Evolutionary conservation across 2,888 invertebrate genomes (phyloP).

Genomic region (Tetragnatha montana): DNA sequence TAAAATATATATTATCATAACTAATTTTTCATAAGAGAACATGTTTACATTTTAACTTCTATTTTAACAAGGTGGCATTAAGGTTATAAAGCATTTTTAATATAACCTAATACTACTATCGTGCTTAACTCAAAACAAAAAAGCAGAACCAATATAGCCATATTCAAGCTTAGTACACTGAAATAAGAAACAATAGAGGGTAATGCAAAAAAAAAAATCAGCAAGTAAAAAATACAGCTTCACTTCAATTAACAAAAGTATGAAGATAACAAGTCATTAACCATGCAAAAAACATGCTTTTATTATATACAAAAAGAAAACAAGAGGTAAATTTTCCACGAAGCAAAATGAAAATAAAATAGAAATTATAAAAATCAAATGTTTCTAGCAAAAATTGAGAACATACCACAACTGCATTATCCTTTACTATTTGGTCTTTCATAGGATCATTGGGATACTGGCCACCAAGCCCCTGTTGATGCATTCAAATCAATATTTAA

Average conservation of each 20-base stretch:
- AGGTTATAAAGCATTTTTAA: too few species aligned
- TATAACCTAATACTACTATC: too few species aligned
- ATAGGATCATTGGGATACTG: constrained; percentile 72
- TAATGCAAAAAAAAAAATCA: too few species aligned
- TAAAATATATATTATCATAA: too few species aligned
- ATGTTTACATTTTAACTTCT: too few species aligned
- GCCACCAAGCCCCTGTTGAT: constrained; percentile 71
- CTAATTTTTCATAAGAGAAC: too few species aligned
- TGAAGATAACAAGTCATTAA: neutral
- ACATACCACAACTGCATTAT: constrained; percentile 72
- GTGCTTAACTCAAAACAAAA: too few species aligned
- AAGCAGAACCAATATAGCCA: too few species aligned
- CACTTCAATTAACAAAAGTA: neutral
- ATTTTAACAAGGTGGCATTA: too few species aligned
- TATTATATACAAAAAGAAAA: neutral
- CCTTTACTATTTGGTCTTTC: constrained; percentile 73
- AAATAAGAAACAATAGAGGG: too few species aligned
- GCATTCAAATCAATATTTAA: constrained; percentile 54
- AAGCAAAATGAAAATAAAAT: constrained; percentile 16
- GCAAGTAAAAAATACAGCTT: neutral
- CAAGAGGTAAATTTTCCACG: neutral
- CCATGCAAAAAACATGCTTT: neutral
- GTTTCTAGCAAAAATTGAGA: constrained; percentile 22
- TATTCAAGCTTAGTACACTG: too few species aligned
- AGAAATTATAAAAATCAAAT: neutral